Percentiles rank a stretch among this genome's conserved stretches.
phyloP scores from a whole-genome alignment of 2,888 invertebrate species.

The Mesorhabditis belari region DNA sequence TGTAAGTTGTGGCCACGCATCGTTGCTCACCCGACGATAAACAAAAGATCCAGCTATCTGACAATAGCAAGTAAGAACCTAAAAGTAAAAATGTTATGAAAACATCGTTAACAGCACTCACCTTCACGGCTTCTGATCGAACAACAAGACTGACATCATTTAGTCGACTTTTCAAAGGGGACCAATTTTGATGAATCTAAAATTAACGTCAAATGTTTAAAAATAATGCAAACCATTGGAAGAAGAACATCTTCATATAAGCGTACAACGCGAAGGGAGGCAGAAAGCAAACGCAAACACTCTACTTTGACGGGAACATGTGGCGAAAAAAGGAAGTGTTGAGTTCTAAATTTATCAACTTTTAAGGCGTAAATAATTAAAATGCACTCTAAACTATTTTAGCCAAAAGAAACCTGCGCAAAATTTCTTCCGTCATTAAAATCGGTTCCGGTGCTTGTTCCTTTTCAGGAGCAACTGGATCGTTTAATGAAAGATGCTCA shows the following conservation, averaged over 20 bases:
- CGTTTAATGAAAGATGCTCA: too few relatives aligned
- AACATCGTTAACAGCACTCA: constrained; percentile 1
- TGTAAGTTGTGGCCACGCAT: neutral
- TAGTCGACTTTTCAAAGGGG: constrained; percentile 18
- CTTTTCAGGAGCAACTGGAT: too few relatives aligned
- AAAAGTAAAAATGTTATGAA: neutral
- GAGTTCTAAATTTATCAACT: too few relatives aligned
- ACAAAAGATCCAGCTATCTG: neutral
- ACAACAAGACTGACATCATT: constrained; percentile 14
- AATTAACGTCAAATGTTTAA: neutral
- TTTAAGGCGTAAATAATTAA: too few relatives aligned
- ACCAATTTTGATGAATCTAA: constrained; percentile 41
- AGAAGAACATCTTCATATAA: constrained; percentile 37
- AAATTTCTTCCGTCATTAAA: neutral
- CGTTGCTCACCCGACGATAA: neutral
- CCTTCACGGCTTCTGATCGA: constrained; percentile 10
- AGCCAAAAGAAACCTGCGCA: neutral
- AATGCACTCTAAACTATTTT: too few relatives aligned
- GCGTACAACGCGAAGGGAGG: constrained; percentile 13
- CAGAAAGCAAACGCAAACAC: constrained; percentile 1
- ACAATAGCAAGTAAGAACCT: neutral
- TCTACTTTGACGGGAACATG: neutral
- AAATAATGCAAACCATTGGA: constrained; percentile 33
- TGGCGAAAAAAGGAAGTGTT: neutral
- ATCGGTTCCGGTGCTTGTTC: neutral